Percentiles rank a stretch among this genome's conserved stretches.
phyloP scores from a whole-genome alignment of 2,113 vertebrate species.

The western clawed frog (Xenopus tropicalis) region UCB_Xtro_10.0 CM004450.2:73026501-73027000 shows the following conservation, averaged over 20 bases:
- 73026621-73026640: constrained; percentile 92
- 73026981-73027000: too few relatives aligned
- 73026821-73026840: too few relatives aligned
- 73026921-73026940: too few relatives aligned
- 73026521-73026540: constrained; percentile 88
- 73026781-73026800: too few relatives aligned
- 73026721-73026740: neutral
- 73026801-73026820: too few relatives aligned
- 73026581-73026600: constrained; percentile 91
- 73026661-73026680: constrained; percentile 73
- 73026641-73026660: constrained; percentile 87
- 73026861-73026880: too few relatives aligned
- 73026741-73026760: neutral
- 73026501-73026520: constrained; percentile 91
- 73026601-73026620: constrained; percentile 86
- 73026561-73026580: constrained; percentile 88
- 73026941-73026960: too few relatives aligned
- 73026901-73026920: too few relatives aligned
- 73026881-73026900: too few relatives aligned
- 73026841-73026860: too few relatives aligned
- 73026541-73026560: constrained; percentile 91
- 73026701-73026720: constrained; percentile 67
- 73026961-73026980: too few relatives aligned
- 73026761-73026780: neutral
- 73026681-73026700: constrained; percentile 28